Percentiles rank a stretch among this genome's conserved stretches.
Conservation (phyloP, 2,888 invertebrate genomes). For the Andrena camellia region DNA sequence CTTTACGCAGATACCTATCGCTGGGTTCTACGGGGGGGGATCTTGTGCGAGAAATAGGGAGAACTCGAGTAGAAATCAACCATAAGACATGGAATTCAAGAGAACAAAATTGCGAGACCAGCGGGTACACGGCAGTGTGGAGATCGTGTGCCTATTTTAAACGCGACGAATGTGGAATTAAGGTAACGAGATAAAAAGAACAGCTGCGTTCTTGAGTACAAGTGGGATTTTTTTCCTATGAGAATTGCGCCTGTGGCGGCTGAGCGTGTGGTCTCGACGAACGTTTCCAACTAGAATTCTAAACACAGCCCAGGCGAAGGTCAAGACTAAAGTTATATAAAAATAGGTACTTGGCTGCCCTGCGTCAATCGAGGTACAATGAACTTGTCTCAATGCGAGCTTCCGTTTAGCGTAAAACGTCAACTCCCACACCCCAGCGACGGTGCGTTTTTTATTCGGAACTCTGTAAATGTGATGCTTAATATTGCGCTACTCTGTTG, state of each 20-base stretch:
- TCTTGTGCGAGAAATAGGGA: too few species aligned
- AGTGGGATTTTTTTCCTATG: conserved; percentile 40
- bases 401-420: conserved; percentile 14
- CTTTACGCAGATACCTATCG: too few species aligned
- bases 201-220: conserved; percentile 19
- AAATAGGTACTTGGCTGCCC: conserved; percentile 54
- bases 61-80: too few species aligned
- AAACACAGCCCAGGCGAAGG: conserved; percentile 47
- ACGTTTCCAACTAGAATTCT: conserved; percentile 40
- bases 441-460: background rate
- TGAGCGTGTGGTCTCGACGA: conserved; percentile 14
- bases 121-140: too few species aligned
- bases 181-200: conserved; percentile 8
- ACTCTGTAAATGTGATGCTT: background rate
- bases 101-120: too few species aligned
- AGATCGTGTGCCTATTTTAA: conserved; percentile 5
- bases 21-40: too few species aligned
- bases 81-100: too few species aligned
- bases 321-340: conserved; percentile 63
- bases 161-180: background rate
- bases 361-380: conserved; percentile 52
- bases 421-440: background rate
- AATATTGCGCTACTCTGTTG: background rate
- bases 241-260: background rate
- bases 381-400: conserved; percentile 60